Base-by-base conservation (phyloP, 2,797 vertebrate species). In the Coluber constrictor region DNA sequence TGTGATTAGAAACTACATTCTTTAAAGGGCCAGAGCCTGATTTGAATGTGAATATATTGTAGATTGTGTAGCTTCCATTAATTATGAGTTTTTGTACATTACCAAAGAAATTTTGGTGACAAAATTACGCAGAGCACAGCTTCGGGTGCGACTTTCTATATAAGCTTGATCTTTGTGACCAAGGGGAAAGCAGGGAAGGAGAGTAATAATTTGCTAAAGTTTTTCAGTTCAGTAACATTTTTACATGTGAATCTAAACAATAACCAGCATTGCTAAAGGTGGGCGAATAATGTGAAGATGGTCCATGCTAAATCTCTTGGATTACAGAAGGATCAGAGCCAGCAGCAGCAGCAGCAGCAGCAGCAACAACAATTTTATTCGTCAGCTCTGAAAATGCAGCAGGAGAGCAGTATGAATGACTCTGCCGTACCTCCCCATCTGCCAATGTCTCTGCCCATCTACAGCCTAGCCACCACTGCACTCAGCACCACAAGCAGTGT, bases 321-420 rank as follows among this genome's bases (percentile, higher is more conserved):
- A 92, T 96, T 96, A 91, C 95, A 96, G 94, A 97, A 98, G 97
- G 97, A 98, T 94, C 97, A 97, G 96, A 97, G 95, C 98, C 98
- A 98, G 98, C 92, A 93, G 15, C 98, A 98, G 97, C 98, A 98
- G 97, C 97, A 96, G 95, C 97, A 96, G 95, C 98, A 98, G 97
- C 97, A 96, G 95, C 97, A 96, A 95, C 98, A 98, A 87, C 93
- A 97, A 96, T 98, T 94, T 94, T 96, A 95, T 89, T 92, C 94
- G 61, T 86, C 95, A 83, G 89, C 96, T 51, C 66, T 96, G 95
- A 96, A 96, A 96, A 91, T 94, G 70, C 96, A 95, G 70, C 95
- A 94, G 92, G 96, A 96, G 91, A 95, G 92, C 88, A 66, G 61
- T 95, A 94, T 91, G 93, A 94, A 79, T 56, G 95, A 96, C 92